Percentiles rank a stretch among this genome's conserved stretches.
Conservation (phyloP, 2,797 vertebrate genomes). For the Cyclura pinguis region DNA sequence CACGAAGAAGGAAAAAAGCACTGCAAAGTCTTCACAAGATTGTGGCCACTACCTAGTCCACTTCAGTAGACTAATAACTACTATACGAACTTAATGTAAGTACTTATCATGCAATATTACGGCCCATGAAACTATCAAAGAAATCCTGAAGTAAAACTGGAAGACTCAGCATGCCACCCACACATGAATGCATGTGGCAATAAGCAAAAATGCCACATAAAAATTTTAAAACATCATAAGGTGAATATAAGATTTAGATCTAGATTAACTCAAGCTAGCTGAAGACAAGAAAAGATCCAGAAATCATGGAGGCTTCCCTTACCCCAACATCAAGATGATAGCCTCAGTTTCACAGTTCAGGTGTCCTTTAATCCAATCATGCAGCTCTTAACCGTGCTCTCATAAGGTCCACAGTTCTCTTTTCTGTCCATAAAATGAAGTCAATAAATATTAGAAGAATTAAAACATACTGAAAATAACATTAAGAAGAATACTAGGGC, state of each 20-base stretch:
- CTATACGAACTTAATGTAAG: background rate
- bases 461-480: background rate
- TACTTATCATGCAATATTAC: background rate
- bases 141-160: background rate
- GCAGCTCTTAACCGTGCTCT: conserved; percentile 34
- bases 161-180: background rate
- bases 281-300: background rate
- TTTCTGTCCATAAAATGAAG: conserved; percentile 4
- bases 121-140: background rate
- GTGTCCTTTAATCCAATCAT: conserved; percentile 9
- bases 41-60: background rate
- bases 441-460: background rate
- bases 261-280: background rate
- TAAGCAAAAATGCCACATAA: background rate
- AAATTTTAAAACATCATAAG: background rate
- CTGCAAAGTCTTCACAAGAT: no score
- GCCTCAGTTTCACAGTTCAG: conserved; percentile 26
- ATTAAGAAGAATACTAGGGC: background rate
- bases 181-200: background rate
- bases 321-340: conserved; percentile 33
- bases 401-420: conserved; percentile 20
- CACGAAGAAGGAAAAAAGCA: background rate
- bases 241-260: background rate
- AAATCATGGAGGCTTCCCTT: background rate
- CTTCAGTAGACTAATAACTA: background rate